Evolutionary conservation across 2,113 vertebrate genomes (phyloP), one percentile per base, ranked within the genome.

Genomic region (Setophaga kirtlandii): DNA sequence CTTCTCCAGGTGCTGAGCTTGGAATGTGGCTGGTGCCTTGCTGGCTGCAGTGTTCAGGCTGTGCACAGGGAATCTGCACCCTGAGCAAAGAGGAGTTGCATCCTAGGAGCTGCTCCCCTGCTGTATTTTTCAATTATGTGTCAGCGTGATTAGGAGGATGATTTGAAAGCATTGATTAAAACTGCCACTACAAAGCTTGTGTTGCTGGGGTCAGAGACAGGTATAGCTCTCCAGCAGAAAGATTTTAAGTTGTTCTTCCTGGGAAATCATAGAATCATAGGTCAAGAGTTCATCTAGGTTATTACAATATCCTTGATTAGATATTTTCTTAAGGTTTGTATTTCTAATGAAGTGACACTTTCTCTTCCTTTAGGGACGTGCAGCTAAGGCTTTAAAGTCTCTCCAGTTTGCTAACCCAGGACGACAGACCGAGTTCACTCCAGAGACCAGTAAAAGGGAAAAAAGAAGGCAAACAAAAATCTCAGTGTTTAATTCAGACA

Each of bases 321-420:
- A 42, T 37, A 20, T 63, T 78, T 62, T 50, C 31, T 47, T 77
- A 42, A 6, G 17, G 16, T 70, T 94, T n/a, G 18, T 90, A 28
- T 92, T 82, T 58, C n/a, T 74, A 77, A 91, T 84, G 68, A 37
- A 79, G 92, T 89, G 15, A 67, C 44, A 42, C 74, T 91, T 93
- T 96, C 89, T 90, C 49, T 97, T 93, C 92, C 33, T 96, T 90
- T 83, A 98, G 98, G 98, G 98, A 21, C 98, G 98, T 87, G 98
- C 98, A 88, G 98, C 98, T 70, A 98, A 98, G 90, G 98, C 98
- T 87, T 97, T 98, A 94, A 98, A 98, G 96, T 98, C 98, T 25
- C 96, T 98, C 12, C 98, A 98, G 78, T 98, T 98, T 97, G 87
- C 98, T 94, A 98, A 98, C 93, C 98, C 98, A 52, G 98, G 98